These are phyloP conservation scores for Lasioglossum pauxillum DNA, from an alignment of 2,888 invertebrate genomes.

Conservation along the genomic window DNA sequence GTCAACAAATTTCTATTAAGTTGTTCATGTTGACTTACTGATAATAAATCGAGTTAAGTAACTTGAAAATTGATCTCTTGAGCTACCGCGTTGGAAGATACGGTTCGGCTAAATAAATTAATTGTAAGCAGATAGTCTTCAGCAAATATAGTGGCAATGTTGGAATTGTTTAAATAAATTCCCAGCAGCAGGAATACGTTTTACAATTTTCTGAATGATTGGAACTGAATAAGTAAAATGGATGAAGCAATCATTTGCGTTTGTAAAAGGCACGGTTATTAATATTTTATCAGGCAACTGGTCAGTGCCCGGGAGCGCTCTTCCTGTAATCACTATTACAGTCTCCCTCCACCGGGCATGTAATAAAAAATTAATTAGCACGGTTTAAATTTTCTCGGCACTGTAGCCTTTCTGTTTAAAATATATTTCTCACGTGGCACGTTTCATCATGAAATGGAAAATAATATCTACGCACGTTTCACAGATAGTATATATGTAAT, in stretches of 20 bases:
- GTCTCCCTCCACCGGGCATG: background rate
- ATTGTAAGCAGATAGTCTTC: background rate
- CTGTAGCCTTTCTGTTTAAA: background rate
- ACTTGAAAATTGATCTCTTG: background rate
- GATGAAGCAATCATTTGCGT: background rate
- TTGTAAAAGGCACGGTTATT: background rate
- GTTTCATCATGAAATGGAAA: background rate
- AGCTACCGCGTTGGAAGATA: background rate
- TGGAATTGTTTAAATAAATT: background rate
- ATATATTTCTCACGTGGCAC: background rate
- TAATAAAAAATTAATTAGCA: background rate
- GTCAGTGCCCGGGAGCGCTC: background rate
- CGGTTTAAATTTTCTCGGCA: background rate
- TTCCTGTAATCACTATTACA: background rate
- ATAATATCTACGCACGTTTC: background rate
- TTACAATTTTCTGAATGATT: background rate
- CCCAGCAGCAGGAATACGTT: background rate
- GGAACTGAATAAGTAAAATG: background rate
- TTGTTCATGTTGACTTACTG: background rate
- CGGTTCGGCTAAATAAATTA: background rate
- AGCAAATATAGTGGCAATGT: background rate
- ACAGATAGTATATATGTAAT: background rate
- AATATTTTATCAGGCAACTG: background rate
- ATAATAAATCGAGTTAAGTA: background rate
- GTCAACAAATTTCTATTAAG: background rate